Evolutionary conservation across 2,888 invertebrate genomes (phyloP), one percentile per base, ranked within the genome.

Genomic region (Hermaeophaga mercurialis): DNA sequence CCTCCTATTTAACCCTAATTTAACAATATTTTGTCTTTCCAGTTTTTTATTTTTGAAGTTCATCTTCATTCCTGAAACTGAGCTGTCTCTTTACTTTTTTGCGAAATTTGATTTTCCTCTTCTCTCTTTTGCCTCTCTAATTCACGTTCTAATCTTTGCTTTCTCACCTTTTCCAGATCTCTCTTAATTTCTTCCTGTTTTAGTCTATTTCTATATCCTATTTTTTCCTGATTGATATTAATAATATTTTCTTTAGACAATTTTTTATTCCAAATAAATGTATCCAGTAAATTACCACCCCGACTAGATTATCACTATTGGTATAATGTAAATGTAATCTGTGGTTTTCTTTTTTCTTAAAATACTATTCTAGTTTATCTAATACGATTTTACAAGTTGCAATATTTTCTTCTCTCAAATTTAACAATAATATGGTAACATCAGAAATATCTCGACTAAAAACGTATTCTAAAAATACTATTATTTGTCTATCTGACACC

Each of bases 231-330:
- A 11, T 86, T 85, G 0, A 90, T 86, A 56, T 87, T 86, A 44
- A 87, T 85, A 1, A 94, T 80, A 0, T 98, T 98, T 72, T 97
- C 95, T 70, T 94, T 93, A 55, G 96, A 90, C 44, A 97, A 80
- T 76, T 99, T 99, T 78, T 98, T 98, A n/a, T 84, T 83, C 99
- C 99, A 99, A 0, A 96, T 92, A 78, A 99, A 99, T 0, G 95
- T 92, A 24, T 96, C 90, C 3, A 96, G 84, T 31, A 99, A 83
- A 69, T 95, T 94, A 0, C 93, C 92, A 81, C 99, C 0, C 98
- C 98, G 77, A 98, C 99, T 0, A 98, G 99, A 80, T 99, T 99
- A 77, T 99, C 97, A 47, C 92, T 91, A 77, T 99, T 96, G 0
- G 98, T 97, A n/a, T 36, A 36, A 12, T 36, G 36, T 6, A 1